Evolutionary conservation across 2,888 invertebrate genomes (phyloP).

Genomic region (Scaptomyza polygonia): DNA sequence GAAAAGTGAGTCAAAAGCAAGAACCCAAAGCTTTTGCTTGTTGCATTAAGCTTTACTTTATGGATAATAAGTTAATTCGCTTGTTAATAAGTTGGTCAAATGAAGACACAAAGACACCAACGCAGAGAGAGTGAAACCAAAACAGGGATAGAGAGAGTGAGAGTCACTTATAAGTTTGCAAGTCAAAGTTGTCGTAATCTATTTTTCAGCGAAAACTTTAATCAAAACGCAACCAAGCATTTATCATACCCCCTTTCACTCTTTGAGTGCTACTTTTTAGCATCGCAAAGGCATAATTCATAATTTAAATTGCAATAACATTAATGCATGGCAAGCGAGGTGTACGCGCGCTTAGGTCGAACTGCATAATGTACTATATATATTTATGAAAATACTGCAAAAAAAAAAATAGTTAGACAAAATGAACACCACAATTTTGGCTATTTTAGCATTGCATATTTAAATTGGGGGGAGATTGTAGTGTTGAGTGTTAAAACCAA

Average conservation of each 20-base stretch:
- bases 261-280: slow-evolving; percentile 27
- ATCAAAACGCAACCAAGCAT: slow-evolving; percentile 1
- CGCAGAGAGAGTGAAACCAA: not conserved
- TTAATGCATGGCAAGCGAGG: slow-evolving; percentile 53
- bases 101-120: slow-evolving; percentile 6
- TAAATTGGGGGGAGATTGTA: slow-evolving; percentile 40
- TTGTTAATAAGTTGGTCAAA: slow-evolving; percentile 71
- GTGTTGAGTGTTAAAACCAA: slow-evolving; percentile 59
- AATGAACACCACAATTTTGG: slow-evolving; percentile 23
- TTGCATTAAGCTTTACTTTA: slow-evolving; percentile 73
- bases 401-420: slow-evolving; percentile 13
- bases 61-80: slow-evolving; percentile 80
- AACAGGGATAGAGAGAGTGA: not conserved
- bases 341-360: slow-evolving; percentile 53
- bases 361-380: slow-evolving; percentile 62
- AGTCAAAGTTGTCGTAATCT: slow-evolving; percentile 15
- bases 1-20: slow-evolving; percentile 46
- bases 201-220: slow-evolving; percentile 1
- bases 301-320: slow-evolving; percentile 72
- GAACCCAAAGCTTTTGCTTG: slow-evolving; percentile 54
- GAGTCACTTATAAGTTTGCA: slow-evolving; percentile 2
- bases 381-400: slow-evolving; percentile 61
- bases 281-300: slow-evolving; percentile 67
- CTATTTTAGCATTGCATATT: slow-evolving; percentile 59
- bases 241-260: not conserved